Evolutionary conservation across 2,888 invertebrate species (phyloP), one percentile per base, ranked within the genome.

Genomic region (Strigamia crassipes): DNA sequence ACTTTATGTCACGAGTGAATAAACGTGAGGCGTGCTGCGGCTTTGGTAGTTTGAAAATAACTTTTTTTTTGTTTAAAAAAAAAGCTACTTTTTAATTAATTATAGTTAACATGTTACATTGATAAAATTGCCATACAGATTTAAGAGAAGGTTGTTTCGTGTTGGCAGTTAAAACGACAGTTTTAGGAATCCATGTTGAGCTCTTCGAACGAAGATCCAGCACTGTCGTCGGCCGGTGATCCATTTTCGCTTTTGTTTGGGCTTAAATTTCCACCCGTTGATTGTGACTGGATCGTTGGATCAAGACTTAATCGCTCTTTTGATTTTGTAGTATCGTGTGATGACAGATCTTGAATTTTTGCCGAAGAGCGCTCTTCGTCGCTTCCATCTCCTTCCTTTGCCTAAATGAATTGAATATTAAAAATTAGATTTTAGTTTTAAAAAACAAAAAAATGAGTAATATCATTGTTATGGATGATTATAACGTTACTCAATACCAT

Each of bases 181-280:
- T 56, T 83, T 83, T 83, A 84, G 10, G 83, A 83, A 79, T 85
- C 84, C 31, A 84, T 81, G 13, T 84, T 83, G 13, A 85, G 61
- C 81, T 85, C 85, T 80, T 85, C 85, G 78, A 85, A 85, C 13
- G 85, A 85, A 31, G 84, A 84, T 27, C 84, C 84, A n/a, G 84
- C 84, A 66, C 84, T 84, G 51, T 84, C 84, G 27, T 84, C 84
- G 8, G 83, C 83, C 10, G 80, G 80, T 15, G 80, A 56, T 23
- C 80, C 80, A 21, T 80, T 80, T 46, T n/a, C 78, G 10, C 34
- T 66, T 79, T 61, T 81, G 61, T 51, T 82, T 83, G 73, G 80
- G 15, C 38, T 61, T 66, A 27, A 77, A 31, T 81, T 83, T 21
- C 81, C 82, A 34, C 82, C 83, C n/a, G 82, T 82, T 18, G 34